These are phyloP conservation scores for Thymelicus lineola DNA, from an alignment of 2,888 invertebrate species.

Conservation along the genomic window DNA sequence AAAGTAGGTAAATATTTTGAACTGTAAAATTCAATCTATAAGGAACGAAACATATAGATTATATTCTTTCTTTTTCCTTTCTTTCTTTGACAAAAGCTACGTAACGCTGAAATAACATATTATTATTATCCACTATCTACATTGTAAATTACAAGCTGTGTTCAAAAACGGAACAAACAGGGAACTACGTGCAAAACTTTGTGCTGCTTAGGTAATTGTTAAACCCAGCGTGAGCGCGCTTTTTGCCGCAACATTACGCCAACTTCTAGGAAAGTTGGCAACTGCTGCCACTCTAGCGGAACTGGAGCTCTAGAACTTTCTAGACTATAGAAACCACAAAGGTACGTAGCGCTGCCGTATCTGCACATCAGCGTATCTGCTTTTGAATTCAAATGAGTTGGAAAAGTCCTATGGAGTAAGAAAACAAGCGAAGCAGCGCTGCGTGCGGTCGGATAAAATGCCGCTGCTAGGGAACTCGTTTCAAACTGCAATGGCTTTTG, in stretches of 20 bases:
- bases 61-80: background rate
- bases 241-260: slow-evolving; percentile 81
- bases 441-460: slow-evolving; percentile 54
- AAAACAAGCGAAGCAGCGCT: slow-evolving; percentile 64
- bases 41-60: too few species aligned
- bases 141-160: slow-evolving; percentile 43
- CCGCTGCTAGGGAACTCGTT: slow-evolving; percentile 44
- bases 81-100: slow-evolving; percentile 28
- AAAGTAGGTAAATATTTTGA: too few species aligned
- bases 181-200: slow-evolving; percentile 65
- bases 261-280: slow-evolving; percentile 76
- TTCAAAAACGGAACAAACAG: slow-evolving; percentile 65
- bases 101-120: slow-evolving; percentile 40
- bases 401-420: slow-evolving; percentile 80
- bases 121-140: slow-evolving; percentile 40
- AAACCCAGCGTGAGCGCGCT: slow-evolving; percentile 80
- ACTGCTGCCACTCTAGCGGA: slow-evolving; percentile 68
- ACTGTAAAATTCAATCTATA: too few species aligned
- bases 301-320: slow-evolving; percentile 62
- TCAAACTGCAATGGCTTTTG: slow-evolving; percentile 33
- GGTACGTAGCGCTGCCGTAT: slow-evolving; percentile 69
- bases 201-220: slow-evolving; percentile 83
- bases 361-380: slow-evolving; percentile 82
- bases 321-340: slow-evolving; percentile 81
- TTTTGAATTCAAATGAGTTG: slow-evolving; percentile 84